Percentiles rank a stretch among this genome's conserved stretches.
phyloP scores from a whole-genome alignment of 2,113 vertebrate genomes.

The Leptodactylus fuscus region DNA sequence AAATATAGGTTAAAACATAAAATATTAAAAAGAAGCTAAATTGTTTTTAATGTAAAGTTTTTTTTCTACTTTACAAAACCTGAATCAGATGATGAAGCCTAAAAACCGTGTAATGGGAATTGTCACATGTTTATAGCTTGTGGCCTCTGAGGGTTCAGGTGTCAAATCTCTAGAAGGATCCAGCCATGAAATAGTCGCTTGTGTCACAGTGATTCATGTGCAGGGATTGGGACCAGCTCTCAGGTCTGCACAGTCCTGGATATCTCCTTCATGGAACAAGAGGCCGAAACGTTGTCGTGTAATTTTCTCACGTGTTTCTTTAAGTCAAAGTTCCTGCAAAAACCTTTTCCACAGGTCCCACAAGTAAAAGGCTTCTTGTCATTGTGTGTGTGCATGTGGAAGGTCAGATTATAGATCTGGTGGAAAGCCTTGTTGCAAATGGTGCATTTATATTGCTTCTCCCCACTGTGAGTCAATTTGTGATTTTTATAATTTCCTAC shows the following conservation, averaged over 20 bases:
- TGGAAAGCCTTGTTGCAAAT: slow-evolving; percentile 93
- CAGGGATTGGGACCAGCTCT: slow-evolving; percentile 62
- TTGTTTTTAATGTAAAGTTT: slow-evolving; percentile 60
- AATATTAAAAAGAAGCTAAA: slow-evolving; percentile 53
- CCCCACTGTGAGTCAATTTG: slow-evolving; percentile 90
- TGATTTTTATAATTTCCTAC: slow-evolving; percentile 86
- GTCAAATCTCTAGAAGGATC: slow-evolving; percentile 22
- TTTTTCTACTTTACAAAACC: slow-evolving; percentile 71
- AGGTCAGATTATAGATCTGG: slow-evolving; percentile 90
- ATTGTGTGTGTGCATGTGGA: slow-evolving; percentile 94
- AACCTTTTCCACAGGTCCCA: slow-evolving; percentile 88
- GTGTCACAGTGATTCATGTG: slow-evolving; percentile 43
- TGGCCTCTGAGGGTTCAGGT: slow-evolving; percentile 8
- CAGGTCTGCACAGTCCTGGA: slow-evolving; percentile 84
- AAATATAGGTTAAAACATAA: slow-evolving; percentile 62
- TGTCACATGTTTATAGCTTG: slow-evolving; percentile 1
- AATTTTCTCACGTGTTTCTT: slow-evolving; percentile 92
- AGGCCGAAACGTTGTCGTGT: slow-evolving; percentile 79
- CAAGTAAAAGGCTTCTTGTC: slow-evolving; percentile 93
- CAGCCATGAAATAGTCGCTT: not conserved
- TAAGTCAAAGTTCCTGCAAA: slow-evolving; percentile 91
- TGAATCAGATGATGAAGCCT: slow-evolving; percentile 37
- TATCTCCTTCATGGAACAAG: slow-evolving; percentile 77
- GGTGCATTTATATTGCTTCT: slow-evolving; percentile 90
- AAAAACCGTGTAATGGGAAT: not conserved